Evolutionary conservation across 2,888 invertebrate species (phyloP), one percentile per base, ranked within the genome.

Genomic region (Hirtodrosophila alboralis): DNA sequence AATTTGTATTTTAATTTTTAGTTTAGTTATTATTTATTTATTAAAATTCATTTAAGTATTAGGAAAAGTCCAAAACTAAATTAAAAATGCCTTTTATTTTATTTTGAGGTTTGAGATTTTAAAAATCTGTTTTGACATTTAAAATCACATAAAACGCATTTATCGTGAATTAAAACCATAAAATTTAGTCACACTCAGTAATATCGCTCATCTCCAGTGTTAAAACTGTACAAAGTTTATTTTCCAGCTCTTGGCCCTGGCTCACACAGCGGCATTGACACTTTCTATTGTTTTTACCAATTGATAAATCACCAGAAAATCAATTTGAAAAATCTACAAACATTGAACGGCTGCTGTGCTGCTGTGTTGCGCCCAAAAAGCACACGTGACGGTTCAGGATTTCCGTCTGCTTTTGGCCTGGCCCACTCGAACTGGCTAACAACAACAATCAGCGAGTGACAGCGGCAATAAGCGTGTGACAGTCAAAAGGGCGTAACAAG

Each of bases 301-400:
- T 70, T 66, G 78, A 81, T 78, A 83, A 68, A 75, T 78, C 65
- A 65, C 48, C 44, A 36, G 61, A 83, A 85, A 83, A 83, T 71
- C 72, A 78, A 85, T 83, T 79, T 58, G 56, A 60, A 71, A n/a
- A 84, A 65, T 63, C 63, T 34, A 18, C 56, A 52, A 51, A 38
- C 47, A 76, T 49, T 37, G 48, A 14, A 26, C 28, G 34, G 13
- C 59, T 12, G 49, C 38, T 10, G 37, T 8, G 10, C 6, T 14
- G 33, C 9, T 1, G 23, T 12, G 26, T 13, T 23, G 23, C 23
- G 23, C 18, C 3, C 18, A 21, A 23, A 12, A 13, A 26, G 12
- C 7, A 45, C 54, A 66, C 52, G 52, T 61, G 56, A 53, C 36
- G 28, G 28, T 30, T 26, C 37, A 47, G 63, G 54, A 75, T 61